A percentile compares a stretch with the other conserved stretches of the same genome.
These are phyloP conservation scores for Cydia pomonella DNA, from an alignment of 1,140 invertebrate species.

Conservation along the genomic window DNA sequence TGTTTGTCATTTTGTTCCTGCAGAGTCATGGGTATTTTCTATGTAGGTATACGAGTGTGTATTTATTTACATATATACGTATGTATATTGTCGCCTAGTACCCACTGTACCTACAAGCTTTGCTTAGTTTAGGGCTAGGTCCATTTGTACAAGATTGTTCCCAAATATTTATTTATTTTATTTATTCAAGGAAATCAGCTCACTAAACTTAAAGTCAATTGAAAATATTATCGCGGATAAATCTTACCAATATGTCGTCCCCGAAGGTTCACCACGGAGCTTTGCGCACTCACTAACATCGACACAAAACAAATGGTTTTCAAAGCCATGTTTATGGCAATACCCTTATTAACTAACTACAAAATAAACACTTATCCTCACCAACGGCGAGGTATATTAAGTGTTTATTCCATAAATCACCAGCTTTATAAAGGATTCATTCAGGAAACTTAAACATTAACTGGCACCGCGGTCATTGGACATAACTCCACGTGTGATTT, in stretches of 20 bases:
- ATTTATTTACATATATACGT: too few species aligned
- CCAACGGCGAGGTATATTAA: not conserved
- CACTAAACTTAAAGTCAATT: not conserved
- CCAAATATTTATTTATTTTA: too few species aligned
- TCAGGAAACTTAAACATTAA: not conserved
- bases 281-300: not conserved
- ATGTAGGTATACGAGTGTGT: too few species aligned
- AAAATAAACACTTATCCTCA: not conserved
- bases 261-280: not conserved
- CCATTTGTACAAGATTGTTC: too few species aligned
- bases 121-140: too few species aligned
- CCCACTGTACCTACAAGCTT: too few species aligned
- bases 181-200: too few species aligned
- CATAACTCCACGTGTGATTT: not conserved
- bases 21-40: too few species aligned
- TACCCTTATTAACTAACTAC: not conserved
- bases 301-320: not conserved
- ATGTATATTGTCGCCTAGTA: too few species aligned
- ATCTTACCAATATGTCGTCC: not conserved
- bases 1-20: too few species aligned
- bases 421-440: not conserved
- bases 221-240: not conserved
- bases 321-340: not conserved
- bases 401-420: not conserved
- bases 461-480: not conserved